Evolutionary conservation across 2,888 invertebrate species (phyloP).

Genomic region (Hirtodrosophila duncani): DNA sequence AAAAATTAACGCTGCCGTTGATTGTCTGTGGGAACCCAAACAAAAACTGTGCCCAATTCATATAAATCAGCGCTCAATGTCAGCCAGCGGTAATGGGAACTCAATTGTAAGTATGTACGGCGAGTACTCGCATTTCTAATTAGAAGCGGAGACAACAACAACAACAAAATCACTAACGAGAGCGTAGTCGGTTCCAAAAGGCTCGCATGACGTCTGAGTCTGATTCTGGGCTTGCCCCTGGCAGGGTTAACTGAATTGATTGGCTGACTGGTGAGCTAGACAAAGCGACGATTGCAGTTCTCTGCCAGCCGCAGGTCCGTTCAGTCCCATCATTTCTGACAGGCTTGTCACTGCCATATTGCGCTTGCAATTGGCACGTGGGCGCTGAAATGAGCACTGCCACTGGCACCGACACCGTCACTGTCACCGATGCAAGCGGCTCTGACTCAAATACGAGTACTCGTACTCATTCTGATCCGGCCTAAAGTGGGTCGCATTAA

Average conservation of each 20-base stretch:
- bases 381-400: conserved; percentile 33
- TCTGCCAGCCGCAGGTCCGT: not conserved
- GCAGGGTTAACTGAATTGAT: conserved; percentile 50
- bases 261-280: conserved; percentile 45
- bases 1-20: conserved; percentile 7
- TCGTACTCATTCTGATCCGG: conserved; percentile 27
- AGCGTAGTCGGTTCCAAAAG: no score
- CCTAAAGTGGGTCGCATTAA: conserved; percentile 25
- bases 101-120: conserved; percentile 18
- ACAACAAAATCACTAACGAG: conserved; percentile 57
- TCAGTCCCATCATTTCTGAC: conserved; percentile 16
- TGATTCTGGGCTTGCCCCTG: conserved; percentile 18
- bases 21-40: conserved; percentile 50
- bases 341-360: conserved; percentile 28
- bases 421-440: no score
- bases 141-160: conserved; percentile 68
- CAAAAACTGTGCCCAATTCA: conserved; percentile 44
- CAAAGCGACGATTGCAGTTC: conserved; percentile 43
- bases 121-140: conserved; percentile 59
- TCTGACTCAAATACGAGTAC: no score
- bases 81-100: no score
- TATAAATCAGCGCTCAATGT: conserved; percentile 66
- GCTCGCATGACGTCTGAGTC: conserved; percentile 13
- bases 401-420: not conserved
- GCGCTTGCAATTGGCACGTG: conserved; percentile 49